Conservation (phyloP, 2,888 invertebrate species). For the Pollenia griseotomentosa region DNA sequence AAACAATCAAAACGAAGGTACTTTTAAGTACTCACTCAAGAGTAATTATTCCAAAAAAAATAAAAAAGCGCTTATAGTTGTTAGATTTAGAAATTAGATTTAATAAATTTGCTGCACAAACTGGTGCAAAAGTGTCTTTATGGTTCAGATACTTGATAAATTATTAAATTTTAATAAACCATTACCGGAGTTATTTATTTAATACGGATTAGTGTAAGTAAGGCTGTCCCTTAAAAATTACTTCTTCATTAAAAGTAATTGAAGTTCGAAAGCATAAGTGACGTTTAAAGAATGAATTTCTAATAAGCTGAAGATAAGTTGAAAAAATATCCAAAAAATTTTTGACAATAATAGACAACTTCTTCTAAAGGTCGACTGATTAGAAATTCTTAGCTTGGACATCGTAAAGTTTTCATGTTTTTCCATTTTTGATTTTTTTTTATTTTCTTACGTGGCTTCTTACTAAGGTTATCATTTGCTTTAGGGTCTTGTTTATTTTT, state of each 20-base stretch:
- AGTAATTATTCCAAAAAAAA: slow-evolving; percentile 9
- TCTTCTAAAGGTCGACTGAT: no score
- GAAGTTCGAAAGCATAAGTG: background rate
- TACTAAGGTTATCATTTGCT: no score
- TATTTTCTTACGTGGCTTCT: no score
- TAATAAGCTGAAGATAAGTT: no score
- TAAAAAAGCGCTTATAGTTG: background rate
- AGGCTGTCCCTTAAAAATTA: background rate
- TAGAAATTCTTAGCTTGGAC: no score
- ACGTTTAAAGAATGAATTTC: no score
- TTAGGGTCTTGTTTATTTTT: no score
- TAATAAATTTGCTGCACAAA: background rate
- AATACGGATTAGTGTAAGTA: background rate
- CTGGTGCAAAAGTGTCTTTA: background rate
- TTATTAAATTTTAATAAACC: slow-evolving; percentile 15
- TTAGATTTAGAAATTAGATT: slow-evolving; percentile 2
- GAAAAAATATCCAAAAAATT: no score
- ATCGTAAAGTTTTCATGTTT: no score
- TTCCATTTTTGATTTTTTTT: no score
- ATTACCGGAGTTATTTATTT: slow-evolving; percentile 1
- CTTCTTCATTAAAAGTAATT: background rate
- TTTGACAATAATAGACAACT: no score
- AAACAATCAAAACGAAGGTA: background rate
- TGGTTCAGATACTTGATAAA: slow-evolving; percentile 11
- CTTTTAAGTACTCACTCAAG: slow-evolving; percentile 11